These are phyloP conservation scores for Numenius phaeopus DNA, from an alignment of 2,797 vertebrate species.

Conservation along the genomic window DNA sequence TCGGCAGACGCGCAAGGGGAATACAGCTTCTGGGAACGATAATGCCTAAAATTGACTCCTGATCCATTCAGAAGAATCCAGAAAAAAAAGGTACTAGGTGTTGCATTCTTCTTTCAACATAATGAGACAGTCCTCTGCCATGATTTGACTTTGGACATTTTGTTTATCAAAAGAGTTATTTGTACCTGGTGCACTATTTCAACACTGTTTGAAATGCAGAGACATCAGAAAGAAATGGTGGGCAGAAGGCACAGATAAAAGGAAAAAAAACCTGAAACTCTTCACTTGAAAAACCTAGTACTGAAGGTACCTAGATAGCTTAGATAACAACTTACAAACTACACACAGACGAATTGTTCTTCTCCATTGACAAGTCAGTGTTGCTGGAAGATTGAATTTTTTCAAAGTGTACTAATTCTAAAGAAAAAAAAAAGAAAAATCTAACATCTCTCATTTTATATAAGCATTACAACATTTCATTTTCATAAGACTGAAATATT, in stretches of 20 bases:
- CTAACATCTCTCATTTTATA: neutral
- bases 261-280: neutral
- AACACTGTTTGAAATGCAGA: neutral
- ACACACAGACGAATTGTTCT: neutral
- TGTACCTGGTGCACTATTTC: neutral
- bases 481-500: neutral
- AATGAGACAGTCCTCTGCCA: neutral
- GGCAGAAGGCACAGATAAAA: neutral
- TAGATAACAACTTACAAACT: neutral
- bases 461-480: neutral
- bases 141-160: neutral
- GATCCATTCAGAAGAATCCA: neutral
- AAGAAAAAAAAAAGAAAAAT: neutral
- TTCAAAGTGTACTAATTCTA: neutral
- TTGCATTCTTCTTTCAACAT: neutral
- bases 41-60: neutral
- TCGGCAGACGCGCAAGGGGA: neutral
- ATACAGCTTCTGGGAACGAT: neutral
- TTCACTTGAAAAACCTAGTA: neutral
- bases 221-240: neutral
- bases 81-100: neutral
- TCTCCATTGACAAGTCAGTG: neutral
- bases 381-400: neutral
- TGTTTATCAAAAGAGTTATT: neutral
- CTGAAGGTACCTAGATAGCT: neutral